These are phyloP conservation scores for Carlito syrichta DNA, from an alignment of 2,113 vertebrate genomes.

Conservation along the genomic window DNA sequence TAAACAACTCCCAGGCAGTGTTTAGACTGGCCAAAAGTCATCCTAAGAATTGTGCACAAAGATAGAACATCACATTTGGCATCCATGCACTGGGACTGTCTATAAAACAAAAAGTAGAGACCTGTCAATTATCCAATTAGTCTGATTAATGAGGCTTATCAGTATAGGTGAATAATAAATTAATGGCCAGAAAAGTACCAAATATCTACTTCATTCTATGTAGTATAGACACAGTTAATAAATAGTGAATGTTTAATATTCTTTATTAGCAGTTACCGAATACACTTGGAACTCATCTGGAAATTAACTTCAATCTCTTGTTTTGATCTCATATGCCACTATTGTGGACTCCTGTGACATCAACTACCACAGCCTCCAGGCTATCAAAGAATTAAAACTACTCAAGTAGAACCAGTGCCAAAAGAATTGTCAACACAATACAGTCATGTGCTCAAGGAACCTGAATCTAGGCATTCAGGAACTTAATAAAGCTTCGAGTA, in stretches of 20 bases:
- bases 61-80: background rate
- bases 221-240: background rate
- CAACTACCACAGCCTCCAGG: background rate
- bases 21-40: conserved; percentile 61
- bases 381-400: conserved; percentile 2
- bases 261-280: conserved; percentile 9
- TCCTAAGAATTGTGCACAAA: background rate
- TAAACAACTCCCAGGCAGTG: conserved; percentile 65
- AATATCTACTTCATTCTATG: background rate
- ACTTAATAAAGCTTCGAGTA: background rate
- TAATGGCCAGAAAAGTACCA: background rate
- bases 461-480: background rate
- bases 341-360: background rate
- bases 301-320: conserved; percentile 54
- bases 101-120: conserved; percentile 11
- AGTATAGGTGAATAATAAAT: background rate
- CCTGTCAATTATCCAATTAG: background rate
- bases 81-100: background rate
- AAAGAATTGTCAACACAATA: background rate
- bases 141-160: background rate
- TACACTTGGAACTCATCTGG: background rate
- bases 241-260: conserved; percentile 20
- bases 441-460: background rate
- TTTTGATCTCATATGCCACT: conserved; percentile 25
- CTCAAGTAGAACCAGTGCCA: background rate